Conservation (phyloP, 23 tunicate species). For the Styela clava region DNA sequence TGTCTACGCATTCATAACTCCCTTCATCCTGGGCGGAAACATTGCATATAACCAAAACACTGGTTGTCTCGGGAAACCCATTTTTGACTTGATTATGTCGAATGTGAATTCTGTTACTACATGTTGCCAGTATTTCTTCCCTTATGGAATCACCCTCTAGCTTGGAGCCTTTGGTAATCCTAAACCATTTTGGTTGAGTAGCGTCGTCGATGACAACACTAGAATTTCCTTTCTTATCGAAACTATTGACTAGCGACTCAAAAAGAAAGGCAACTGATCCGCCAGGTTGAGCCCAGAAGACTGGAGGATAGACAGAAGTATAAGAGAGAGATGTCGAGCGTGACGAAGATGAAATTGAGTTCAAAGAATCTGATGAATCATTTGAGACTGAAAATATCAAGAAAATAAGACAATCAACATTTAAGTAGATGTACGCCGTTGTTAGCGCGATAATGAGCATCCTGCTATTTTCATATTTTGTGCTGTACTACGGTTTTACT, state of each 20-base stretch:
- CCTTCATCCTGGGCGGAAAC: neutral
- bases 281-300: constrained; percentile 5
- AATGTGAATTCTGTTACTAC: neutral
- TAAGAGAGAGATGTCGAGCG: constrained; percentile 6
- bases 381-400: no score
- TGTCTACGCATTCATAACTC: neutral
- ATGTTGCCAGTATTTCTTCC: neutral
- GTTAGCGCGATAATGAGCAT: no score
- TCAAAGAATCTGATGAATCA: no score
- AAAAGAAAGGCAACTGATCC: constrained; percentile 26
- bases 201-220: neutral
- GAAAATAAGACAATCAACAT: no score
- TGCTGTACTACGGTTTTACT: no score
- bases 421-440: no score
- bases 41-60: neutral
- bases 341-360: constrained; percentile 29
- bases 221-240: neutral
- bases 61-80: neutral
- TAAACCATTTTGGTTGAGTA: neutral
- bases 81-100: neutral
- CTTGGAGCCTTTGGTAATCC: neutral
- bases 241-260: neutral
- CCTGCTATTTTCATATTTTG: no score
- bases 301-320: constrained; percentile 3
- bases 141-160: neutral